Evolutionary conservation across 2,797 vertebrate species (phyloP).

Genomic region (Cynopterus sphinx): DNA sequence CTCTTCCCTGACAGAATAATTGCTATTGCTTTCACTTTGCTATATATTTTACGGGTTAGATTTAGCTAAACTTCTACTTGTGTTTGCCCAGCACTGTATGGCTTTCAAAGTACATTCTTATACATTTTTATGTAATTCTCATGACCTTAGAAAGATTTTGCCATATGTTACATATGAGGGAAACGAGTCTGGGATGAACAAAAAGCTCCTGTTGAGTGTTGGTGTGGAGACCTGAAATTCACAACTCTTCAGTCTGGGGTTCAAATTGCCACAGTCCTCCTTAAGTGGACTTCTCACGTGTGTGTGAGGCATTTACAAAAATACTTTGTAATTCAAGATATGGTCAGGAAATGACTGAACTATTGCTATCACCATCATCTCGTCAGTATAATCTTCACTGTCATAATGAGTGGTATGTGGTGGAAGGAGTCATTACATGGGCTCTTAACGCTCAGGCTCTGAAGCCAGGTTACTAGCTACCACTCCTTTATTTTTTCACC

Average conservation of each 20-base stretch:
- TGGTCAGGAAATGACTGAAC: background rate
- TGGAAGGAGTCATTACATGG: background rate
- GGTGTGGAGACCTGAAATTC: background rate
- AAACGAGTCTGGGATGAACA: background rate
- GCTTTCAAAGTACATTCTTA: constrained; percentile 10
- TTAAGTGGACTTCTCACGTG: background rate
- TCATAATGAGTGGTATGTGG: background rate
- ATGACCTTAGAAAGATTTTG: background rate
- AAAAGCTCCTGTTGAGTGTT: background rate
- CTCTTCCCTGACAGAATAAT: constrained; percentile 6
- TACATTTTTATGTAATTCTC: background rate
- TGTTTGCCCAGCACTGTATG: background rate
- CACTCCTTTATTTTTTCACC: background rate
- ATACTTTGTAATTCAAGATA: background rate
- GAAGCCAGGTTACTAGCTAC: background rate
- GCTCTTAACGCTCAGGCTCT: background rate
- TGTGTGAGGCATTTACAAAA: background rate
- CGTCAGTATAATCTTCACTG: background rate
- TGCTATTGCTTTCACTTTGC: background rate
- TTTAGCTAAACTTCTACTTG: background rate
- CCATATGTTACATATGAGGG: background rate
- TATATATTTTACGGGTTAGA: background rate
- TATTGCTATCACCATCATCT: background rate
- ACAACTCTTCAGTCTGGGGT: background rate
- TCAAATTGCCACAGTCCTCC: background rate